Percentiles rank a stretch among this genome's conserved stretches.
phyloP scores from a whole-genome alignment of 2,888 invertebrate genomes.

The Salticus scenicus region DNA sequence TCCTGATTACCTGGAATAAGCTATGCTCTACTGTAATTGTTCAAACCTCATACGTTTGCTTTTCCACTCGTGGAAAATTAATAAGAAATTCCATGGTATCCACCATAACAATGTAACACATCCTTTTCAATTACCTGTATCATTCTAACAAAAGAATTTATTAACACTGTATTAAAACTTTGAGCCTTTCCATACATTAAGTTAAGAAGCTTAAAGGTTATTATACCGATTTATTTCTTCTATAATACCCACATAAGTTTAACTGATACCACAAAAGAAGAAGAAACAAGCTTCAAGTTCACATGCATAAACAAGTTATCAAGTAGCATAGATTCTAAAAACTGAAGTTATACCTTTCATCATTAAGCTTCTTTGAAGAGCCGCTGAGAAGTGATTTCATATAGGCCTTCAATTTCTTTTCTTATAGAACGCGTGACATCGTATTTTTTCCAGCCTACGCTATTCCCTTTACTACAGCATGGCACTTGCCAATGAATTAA shows the following conservation, averaged over 20 bases:
- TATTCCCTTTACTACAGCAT: background rate
- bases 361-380: background rate
- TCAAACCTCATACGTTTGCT: too few species aligned
- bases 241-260: background rate
- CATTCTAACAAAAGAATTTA: too few species aligned
- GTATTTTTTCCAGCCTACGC: background rate
- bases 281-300: background rate
- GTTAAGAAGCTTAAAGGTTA: too few species aligned
- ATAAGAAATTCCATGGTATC: too few species aligned
- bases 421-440: background rate
- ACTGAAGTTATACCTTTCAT: background rate
- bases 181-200: too few species aligned
- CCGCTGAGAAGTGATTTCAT: background rate
- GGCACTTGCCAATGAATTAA: constrained; percentile 16
- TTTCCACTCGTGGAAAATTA: too few species aligned
- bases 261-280: background rate
- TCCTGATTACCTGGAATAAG: too few species aligned
- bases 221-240: background rate
- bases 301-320: background rate
- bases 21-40: too few species aligned
- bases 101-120: too few species aligned
- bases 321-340: background rate
- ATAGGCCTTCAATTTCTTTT: background rate
- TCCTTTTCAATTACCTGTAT: too few species aligned
- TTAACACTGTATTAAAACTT: too few species aligned